Evolutionary conservation across 2,888 invertebrate species (phyloP).

Genomic region (Reticulitermes lucifugus): DNA sequence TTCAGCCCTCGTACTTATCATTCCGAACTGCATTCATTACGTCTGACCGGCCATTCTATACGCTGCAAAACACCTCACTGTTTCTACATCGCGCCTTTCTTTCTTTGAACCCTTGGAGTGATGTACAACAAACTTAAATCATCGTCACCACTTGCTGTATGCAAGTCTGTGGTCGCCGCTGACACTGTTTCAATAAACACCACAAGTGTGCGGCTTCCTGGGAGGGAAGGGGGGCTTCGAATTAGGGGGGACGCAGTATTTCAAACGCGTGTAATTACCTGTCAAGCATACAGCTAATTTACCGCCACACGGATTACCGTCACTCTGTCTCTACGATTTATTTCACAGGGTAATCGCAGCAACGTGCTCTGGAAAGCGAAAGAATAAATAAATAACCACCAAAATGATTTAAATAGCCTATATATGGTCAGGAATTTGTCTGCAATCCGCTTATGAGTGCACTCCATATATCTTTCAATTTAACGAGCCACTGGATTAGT

Average conservation of each 20-base stretch:
- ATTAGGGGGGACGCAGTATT: conserved; percentile 4
- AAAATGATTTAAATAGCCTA: conserved; percentile 15
- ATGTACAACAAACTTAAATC: too few species aligned
- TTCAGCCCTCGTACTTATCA: too few species aligned
- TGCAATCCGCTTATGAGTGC: neutral
- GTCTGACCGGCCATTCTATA: too few species aligned
- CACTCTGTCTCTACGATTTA: conserved; percentile 26
- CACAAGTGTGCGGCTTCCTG: neutral
- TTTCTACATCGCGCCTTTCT: too few species aligned
- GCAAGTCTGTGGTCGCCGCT: neutral
- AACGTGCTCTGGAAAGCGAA: neutral
- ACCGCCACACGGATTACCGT: conserved; percentile 31
- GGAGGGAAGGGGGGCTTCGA: neutral
- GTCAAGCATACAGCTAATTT: conserved; percentile 34
- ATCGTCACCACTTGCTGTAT: neutral
- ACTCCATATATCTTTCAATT: too few species aligned
- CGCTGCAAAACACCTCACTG: too few species aligned
- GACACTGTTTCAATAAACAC: conserved; percentile 39
- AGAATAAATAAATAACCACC: neutral
- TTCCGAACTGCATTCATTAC: too few species aligned
- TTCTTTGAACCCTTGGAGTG: too few species aligned
- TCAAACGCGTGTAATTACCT: conserved; percentile 38
- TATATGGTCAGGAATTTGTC: neutral
- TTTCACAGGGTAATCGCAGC: neutral
- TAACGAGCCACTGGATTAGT: too few species aligned